Evolutionary conservation across 1,140 invertebrate genomes (phyloP), one percentile per base, ranked within the genome.

Genomic region (Pseudomyrmex concolor): DNA sequence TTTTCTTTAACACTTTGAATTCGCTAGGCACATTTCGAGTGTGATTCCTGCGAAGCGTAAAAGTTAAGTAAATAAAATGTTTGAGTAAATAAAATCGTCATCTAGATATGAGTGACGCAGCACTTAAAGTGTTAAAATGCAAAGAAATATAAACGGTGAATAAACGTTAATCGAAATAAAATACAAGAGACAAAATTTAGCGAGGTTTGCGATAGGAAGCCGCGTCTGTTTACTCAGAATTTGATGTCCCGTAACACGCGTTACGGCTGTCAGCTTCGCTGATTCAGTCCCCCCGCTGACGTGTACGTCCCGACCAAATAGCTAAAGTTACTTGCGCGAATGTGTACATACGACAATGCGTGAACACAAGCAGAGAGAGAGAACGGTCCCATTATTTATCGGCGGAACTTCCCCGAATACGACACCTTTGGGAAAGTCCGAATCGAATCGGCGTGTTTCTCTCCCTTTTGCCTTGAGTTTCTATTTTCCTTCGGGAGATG

Each of bases 351-450:
- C 54, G 73, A 83, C 81, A 83, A 76, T 83, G 62, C 71, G 62
- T 78, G 60, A 83, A 66, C 62, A 66, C 51, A 34, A 64, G 45
- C 60, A 7, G 5, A 7, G 0, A 43, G 25, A 25, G 57, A 57
- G 72, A 64, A 57, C 62, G 13, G 54, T 66, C 62, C 73, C 34
- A 83, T 83, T 83, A 83, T 83, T 83, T 83, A 83, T 83, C 72
- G 81, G 72, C 54, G 80, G 51, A 83, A 83, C 68, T 83, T 78
- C 51, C 50, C 43, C 22, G 72, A 57, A 50, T 25, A 78, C 72
- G 72, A 83, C 81, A 83, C 81, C 81, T 83, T 83, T 64, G 80
- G 71, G 80, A 83, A 77, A 83, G 72, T 77, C 72, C 81, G 62
- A 34, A 83, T 76, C 76, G 76, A 80, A 80, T 80, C 66, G 34